A percentile compares a stretch with the other conserved stretches of the same genome.
Evolutionary conservation across 2,113 vertebrate genomes (phyloP).

Genomic region (Heterotis niloticus): DNA sequence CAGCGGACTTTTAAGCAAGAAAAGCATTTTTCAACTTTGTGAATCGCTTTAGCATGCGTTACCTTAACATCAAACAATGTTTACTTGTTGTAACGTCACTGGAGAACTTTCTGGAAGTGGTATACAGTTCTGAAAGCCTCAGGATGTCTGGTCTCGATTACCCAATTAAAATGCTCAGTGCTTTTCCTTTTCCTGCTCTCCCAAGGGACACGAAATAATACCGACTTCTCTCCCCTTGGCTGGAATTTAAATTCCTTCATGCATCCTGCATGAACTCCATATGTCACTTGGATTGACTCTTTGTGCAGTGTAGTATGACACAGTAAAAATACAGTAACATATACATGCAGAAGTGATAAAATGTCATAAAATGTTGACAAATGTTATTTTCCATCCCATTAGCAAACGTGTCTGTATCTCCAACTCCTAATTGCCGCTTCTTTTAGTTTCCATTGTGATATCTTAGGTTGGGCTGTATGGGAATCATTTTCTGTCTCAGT

Average conservation of each 20-base stretch:
- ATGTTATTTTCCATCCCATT: too few species aligned
- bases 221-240: not conserved
- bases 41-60: not conserved
- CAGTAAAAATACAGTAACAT: too few species aligned
- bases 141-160: not conserved
- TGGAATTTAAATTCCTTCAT: slow-evolving; percentile 4
- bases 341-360: too few species aligned
- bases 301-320: too few species aligned
- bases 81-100: not conserved
- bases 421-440: too few species aligned
- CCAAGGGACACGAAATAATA: not conserved
- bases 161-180: not conserved
- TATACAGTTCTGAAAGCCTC: not conserved
- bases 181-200: not conserved
- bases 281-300: not conserved
- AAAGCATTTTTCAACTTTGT: too few species aligned
- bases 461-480: too few species aligned
- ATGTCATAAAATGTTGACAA: too few species aligned
- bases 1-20: too few species aligned
- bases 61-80: not conserved
- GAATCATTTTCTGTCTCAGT: too few species aligned
- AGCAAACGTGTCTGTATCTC: too few species aligned
- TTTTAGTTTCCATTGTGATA: too few species aligned
- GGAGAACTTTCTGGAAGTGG: not conserved
- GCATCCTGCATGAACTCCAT: not conserved